Evolutionary conservation across 2,888 invertebrate genomes (phyloP).

Genomic region (Lasius fuliginosus): DNA sequence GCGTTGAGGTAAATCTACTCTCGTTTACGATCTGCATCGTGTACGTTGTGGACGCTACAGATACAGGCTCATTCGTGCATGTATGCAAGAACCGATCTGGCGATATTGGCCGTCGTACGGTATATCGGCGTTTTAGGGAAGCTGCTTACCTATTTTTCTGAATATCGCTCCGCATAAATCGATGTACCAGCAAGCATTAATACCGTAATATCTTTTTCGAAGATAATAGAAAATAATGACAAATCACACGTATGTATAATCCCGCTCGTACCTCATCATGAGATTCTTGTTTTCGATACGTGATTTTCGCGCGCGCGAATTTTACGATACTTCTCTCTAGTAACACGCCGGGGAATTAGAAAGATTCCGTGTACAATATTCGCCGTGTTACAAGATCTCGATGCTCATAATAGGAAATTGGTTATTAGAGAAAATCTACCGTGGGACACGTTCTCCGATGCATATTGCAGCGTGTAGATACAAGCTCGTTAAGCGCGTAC

Average conservation of each 20-base stretch:
- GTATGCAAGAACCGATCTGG: conserved; percentile 37
- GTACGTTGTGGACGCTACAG: conserved; percentile 3
- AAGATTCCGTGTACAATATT: conserved; percentile 11
- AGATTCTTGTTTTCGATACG: not conserved
- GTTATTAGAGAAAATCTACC: conserved; percentile 53
- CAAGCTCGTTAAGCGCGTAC: conserved; percentile 39
- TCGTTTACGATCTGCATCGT: conserved; percentile 38
- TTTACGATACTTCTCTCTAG: not conserved
- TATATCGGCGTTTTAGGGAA: conserved; percentile 21
- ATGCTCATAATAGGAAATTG: conserved; percentile 41
- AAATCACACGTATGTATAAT: not conserved
- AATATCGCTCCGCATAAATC: conserved; percentile 45
- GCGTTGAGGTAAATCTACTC: conserved; percentile 40
- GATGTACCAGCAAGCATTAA: conserved; percentile 25
- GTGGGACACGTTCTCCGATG: conserved; percentile 44
- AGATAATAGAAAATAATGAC: conserved; percentile 2
- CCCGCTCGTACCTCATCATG: not conserved
- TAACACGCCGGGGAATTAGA: not conserved
- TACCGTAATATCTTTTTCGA: not conserved
- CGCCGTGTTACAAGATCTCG: conserved; percentile 11
- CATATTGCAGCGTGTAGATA: conserved; percentile 36
- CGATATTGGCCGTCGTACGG: conserved; percentile 26
- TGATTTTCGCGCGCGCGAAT: not conserved
- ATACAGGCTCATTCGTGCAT: conserved; percentile 26
- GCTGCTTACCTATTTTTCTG: conserved; percentile 19